Percentiles rank a stretch among this genome's conserved stretches.
These are phyloP conservation scores for Glaucidium brasilianum DNA, from an alignment of 2,113 vertebrate genomes.

Conservation along the genomic window DNA sequence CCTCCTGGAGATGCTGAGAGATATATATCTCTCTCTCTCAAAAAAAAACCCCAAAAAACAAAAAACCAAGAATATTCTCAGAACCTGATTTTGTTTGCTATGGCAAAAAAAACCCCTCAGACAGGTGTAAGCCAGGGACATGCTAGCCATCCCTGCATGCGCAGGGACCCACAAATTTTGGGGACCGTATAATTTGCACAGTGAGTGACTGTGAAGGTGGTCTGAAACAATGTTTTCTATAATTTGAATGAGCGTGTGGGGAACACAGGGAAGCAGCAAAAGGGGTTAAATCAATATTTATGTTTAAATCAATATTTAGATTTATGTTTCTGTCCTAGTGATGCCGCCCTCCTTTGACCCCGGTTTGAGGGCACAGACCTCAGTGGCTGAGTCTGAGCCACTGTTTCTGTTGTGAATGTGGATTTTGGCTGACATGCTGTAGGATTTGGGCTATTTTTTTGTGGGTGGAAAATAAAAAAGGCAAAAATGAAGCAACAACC, in stretches of 20 bases:
- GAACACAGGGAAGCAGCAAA: background rate
- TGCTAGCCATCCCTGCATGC: background rate
- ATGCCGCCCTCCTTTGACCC: background rate
- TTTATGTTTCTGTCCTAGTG: background rate
- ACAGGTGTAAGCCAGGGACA: background rate
- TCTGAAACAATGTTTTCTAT: background rate
- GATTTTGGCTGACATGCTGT: background rate
- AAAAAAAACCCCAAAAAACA: too few species aligned
- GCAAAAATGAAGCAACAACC: background rate
- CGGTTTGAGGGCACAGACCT: background rate
- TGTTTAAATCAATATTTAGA: background rate
- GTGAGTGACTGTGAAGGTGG: background rate
- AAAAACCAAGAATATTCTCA: background rate
- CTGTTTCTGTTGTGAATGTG: background rate
- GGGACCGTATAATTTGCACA: background rate
- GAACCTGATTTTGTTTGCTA: background rate
- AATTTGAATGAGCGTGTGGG: background rate
- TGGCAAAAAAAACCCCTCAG: background rate
- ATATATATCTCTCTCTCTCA: too few species aligned
- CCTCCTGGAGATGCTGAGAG: background rate
- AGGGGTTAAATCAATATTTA: background rate
- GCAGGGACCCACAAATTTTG: accelerated
- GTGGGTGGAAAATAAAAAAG: accelerated
- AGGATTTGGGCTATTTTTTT: background rate
- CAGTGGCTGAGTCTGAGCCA: background rate